Evolutionary conservation across 2,797 vertebrate genomes (phyloP).

Genomic region (Pangasius larnaudii): DNA sequence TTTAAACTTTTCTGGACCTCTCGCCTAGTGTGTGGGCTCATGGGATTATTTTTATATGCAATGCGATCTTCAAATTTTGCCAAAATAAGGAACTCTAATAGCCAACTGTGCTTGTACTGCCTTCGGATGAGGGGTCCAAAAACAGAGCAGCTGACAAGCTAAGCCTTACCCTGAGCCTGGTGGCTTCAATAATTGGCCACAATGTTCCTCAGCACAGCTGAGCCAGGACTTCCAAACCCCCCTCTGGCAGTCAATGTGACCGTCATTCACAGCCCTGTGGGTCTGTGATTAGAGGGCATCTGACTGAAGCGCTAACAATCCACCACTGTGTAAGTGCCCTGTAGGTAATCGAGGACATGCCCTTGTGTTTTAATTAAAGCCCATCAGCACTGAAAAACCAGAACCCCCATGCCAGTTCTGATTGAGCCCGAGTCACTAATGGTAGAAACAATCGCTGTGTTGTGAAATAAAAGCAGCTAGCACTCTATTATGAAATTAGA

Average conservation of each 20-base stretch:
- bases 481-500: neutral
- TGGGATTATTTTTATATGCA: no score
- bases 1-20: neutral
- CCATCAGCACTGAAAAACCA: neutral
- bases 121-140: neutral
- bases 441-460: constrained; percentile 11
- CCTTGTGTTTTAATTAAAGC: constrained; percentile 40
- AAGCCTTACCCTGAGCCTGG: neutral
- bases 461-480: neutral
- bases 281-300: constrained; percentile 8
- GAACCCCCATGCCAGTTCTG: neutral
- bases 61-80: neutral
- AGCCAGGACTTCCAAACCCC: neutral
- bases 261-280: constrained; percentile 11
- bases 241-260: neutral
- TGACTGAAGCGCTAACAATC: constrained; percentile 47
- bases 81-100: neutral
- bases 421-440: neutral
- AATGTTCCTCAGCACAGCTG: neutral
- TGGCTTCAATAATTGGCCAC: neutral
- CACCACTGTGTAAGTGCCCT: constrained; percentile 41
- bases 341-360: constrained; percentile 2
- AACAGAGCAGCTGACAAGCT: neutral
- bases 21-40: no score
- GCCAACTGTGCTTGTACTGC: neutral